phyloP scores from a whole-genome alignment of 2,113 vertebrate genomes.

The Perca flavescens region DNA sequence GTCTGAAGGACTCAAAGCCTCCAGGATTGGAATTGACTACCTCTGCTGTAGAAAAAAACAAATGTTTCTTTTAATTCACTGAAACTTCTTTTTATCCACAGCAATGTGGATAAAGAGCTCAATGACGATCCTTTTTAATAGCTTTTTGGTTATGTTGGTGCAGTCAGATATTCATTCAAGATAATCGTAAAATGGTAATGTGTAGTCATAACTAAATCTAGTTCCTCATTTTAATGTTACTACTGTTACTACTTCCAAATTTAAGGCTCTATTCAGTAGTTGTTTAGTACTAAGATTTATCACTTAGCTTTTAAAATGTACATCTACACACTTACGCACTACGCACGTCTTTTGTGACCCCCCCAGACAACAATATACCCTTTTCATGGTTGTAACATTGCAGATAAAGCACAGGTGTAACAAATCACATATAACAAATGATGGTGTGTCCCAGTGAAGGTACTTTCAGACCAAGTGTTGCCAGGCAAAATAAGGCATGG shows the following conservation, averaged over 20 bases:
- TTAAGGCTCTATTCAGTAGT: background rate
- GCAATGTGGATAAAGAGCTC: background rate
- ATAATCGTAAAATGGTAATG: background rate
- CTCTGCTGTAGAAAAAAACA: background rate
- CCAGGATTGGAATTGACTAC: slow-evolving; percentile 6
- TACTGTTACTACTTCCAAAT: background rate
- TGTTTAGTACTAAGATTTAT: background rate
- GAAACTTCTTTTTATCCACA: background rate
- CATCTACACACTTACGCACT: background rate
- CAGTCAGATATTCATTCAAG: background rate
- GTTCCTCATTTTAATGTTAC: background rate
- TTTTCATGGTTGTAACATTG: background rate
- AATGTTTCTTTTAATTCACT: slow-evolving; percentile 16
- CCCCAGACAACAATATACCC: background rate
- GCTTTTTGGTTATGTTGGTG: slow-evolving; percentile 2
- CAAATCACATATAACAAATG: background rate
- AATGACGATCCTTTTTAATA: background rate
- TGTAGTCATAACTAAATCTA: slow-evolving; percentile 9
- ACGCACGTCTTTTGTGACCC: background rate
- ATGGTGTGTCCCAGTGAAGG: background rate
- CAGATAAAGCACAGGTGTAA: background rate
- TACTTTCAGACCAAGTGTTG: background rate
- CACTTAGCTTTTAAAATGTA: background rate
- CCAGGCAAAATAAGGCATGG: background rate
- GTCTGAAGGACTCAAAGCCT: background rate